phyloP scores from a whole-genome alignment of 2,797 vertebrate species.

The Enteromius thamalakanensis region DNA sequence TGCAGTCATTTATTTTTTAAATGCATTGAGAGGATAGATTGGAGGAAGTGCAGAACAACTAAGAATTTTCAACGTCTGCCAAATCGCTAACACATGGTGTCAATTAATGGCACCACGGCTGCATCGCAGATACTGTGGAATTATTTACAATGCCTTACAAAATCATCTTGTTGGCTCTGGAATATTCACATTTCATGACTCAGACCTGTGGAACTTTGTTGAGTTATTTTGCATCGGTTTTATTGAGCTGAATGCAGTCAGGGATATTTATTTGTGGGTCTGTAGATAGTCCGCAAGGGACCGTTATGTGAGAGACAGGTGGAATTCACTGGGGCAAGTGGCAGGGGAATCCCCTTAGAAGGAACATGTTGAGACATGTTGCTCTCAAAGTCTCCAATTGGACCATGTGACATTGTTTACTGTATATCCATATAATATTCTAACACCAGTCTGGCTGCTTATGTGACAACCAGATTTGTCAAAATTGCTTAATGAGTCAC shows the following conservation, averaged over 20 bases:
- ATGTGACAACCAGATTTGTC: constrained; percentile 10
- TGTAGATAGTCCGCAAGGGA: neutral
- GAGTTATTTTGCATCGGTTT: constrained; percentile 28
- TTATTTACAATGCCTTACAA: constrained; percentile 28
- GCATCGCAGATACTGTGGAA: constrained; percentile 24
- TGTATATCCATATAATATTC: constrained; percentile 7
- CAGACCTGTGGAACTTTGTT: constrained; percentile 47
- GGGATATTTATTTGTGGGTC: constrained; percentile 12
- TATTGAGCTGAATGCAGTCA: constrained; percentile 2
- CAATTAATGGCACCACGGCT: constrained; percentile 40
- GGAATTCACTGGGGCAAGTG: constrained; percentile 36
- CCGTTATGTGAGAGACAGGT: constrained; percentile 52
- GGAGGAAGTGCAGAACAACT: constrained; percentile 34
- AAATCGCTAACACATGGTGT: constrained; percentile 36
- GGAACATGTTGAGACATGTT: constrained; percentile 48
- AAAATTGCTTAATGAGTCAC: constrained; percentile 43
- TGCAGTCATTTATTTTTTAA: neutral
- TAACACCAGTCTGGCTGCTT: constrained; percentile 7
- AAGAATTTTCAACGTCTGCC: constrained; percentile 18
- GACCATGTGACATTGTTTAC: constrained; percentile 21
- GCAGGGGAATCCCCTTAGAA: constrained; percentile 42
- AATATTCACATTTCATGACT: constrained; percentile 50
- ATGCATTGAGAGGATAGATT: constrained; percentile 24
- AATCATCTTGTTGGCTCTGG: constrained; percentile 33
- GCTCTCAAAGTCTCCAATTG: constrained; percentile 4